phyloP scores from a whole-genome alignment of 2,888 invertebrate genomes.

The Rhyacophila evoluta region DNA sequence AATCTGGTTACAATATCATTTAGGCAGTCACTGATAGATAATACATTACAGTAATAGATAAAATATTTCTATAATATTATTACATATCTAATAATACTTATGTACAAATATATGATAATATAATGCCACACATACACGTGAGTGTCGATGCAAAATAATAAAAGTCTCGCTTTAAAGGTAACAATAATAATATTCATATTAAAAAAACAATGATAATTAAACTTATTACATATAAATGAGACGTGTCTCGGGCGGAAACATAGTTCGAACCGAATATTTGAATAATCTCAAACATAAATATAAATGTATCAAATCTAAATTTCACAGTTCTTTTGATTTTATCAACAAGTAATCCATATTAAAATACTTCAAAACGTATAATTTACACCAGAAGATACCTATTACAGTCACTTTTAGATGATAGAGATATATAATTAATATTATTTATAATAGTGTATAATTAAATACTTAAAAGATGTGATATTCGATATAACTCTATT shows the following conservation, averaged over 20 bases:
- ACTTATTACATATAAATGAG: constrained; percentile 35
- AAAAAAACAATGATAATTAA: constrained; percentile 42
- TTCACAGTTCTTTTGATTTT: constrained; percentile 51
- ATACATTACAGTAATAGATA: constrained; percentile 54
- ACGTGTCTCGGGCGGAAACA: constrained; percentile 48
- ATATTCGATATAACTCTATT: constrained; percentile 46
- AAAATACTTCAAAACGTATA: constrained; percentile 45
- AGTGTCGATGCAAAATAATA: constrained; percentile 51
- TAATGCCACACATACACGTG: constrained; percentile 53
- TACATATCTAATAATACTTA: constrained; percentile 53
- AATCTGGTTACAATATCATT: constrained; percentile 56
- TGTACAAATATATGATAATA: constrained; percentile 50
- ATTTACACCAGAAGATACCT: constrained; percentile 47
- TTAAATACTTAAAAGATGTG: constrained; percentile 38
- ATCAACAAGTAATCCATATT: constrained; percentile 46
- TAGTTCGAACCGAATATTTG: constrained; percentile 40
- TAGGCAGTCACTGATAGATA: constrained; percentile 55
- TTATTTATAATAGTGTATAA: constrained; percentile 37
- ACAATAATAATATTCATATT: constrained; percentile 48
- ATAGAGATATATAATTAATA: constrained; percentile 45
- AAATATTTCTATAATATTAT: constrained; percentile 52
- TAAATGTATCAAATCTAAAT: constrained; percentile 52
- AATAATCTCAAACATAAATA: constrained; percentile 52
- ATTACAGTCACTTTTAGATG: constrained; percentile 50
- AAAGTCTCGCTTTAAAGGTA: constrained; percentile 53